Conservation (phyloP, 1,140 invertebrate species). For the Tetramorium alpestre region DNA sequence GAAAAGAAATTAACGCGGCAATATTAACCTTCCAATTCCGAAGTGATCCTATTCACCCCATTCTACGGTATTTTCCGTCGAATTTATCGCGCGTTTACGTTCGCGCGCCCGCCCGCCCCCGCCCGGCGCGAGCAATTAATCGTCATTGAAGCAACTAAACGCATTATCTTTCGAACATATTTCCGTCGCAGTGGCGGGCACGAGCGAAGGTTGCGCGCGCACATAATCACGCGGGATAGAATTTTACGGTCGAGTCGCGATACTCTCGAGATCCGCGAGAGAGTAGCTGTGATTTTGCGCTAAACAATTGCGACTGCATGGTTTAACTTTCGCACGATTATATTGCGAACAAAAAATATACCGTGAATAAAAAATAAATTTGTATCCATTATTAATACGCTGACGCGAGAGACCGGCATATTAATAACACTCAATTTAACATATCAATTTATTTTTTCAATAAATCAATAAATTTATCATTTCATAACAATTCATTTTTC, state of each 20-base stretch:
- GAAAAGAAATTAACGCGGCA: conserved; percentile 62
- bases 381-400: neutral
- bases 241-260: conserved; percentile 59
- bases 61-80: conserved; percentile 59
- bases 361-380: conserved; percentile 20
- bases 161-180: conserved; percentile 63
- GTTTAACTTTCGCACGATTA: conserved; percentile 49
- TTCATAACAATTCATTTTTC: conserved; percentile 8
- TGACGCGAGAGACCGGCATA: neutral
- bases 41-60: conserved; percentile 55
- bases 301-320: conserved; percentile 27
- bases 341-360: conserved; percentile 7
- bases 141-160: conserved; percentile 62
- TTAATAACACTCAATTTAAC: neutral
- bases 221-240: conserved; percentile 59
- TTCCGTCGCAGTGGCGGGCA: conserved; percentile 47
- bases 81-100: conserved; percentile 61
- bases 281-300: conserved; percentile 34
- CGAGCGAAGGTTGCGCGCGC: conserved; percentile 46
- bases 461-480: conserved; percentile 5
- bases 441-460: conserved; percentile 32
- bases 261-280: conserved; percentile 47
- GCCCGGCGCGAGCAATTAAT: conserved; percentile 55
- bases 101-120: conserved; percentile 42
- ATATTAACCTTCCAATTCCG: conserved; percentile 60